These are phyloP conservation scores for Semotilus atromaculatus DNA, from an alignment of 2,797 vertebrate species.

Conservation along the genomic window DNA sequence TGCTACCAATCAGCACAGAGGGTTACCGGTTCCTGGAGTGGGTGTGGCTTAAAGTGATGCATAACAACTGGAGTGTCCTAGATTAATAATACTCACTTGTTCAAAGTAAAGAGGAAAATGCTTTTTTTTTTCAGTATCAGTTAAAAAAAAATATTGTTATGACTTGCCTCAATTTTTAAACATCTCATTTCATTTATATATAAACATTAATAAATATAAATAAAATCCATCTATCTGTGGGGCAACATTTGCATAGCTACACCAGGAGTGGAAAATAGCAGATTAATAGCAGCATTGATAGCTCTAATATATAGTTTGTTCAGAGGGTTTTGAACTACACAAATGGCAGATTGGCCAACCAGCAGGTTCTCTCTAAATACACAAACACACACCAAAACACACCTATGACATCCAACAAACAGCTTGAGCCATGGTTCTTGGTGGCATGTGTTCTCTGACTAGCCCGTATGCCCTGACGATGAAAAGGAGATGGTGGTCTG, in stretches of 20 bases:
- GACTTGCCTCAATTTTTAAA: too few relatives aligned
- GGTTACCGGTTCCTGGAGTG: not conserved
- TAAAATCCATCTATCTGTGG: too few relatives aligned
- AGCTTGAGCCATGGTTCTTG: slow-evolving; percentile 35
- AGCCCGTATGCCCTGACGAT: not conserved
- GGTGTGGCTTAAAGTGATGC: not conserved
- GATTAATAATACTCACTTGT: not conserved
- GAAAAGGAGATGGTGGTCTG: slow-evolving; percentile 8
- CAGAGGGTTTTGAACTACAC: slow-evolving; percentile 5
- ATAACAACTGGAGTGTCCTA: not conserved
- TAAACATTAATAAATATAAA: too few relatives aligned
- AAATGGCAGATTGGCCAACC: slow-evolving; percentile 36
- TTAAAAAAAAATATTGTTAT: too few relatives aligned
- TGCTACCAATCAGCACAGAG: not conserved
- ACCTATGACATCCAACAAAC: slow-evolving; percentile 39
- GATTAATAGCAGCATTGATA: not conserved
- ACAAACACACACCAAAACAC: slow-evolving; percentile 31
- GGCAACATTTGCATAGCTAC: too few relatives aligned
- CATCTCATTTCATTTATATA: too few relatives aligned
- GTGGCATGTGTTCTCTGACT: slow-evolving; percentile 16
- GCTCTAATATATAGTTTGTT: not conserved
- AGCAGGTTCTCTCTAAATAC: slow-evolving; percentile 25
- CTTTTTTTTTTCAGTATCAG: too few relatives aligned
- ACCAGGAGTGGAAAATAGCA: not conserved
- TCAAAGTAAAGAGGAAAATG: not conserved